Base-by-base conservation (phyloP, 2,888 invertebrate genomes). In the Microctonus brassicae region DNA sequence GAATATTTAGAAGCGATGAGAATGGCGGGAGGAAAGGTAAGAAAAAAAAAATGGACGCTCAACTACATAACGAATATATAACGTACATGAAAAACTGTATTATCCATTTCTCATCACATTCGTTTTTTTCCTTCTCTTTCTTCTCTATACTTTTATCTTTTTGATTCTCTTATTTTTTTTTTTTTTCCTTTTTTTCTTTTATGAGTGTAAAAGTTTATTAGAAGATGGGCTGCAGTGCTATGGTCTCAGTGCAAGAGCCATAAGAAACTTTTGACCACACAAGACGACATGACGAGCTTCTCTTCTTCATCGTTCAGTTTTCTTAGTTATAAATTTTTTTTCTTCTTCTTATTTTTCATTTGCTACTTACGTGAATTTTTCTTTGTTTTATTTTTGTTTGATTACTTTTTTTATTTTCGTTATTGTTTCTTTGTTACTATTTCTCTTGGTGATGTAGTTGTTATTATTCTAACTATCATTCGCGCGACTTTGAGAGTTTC, bases 171-270 rank as follows among this genome's bases (percentile, higher is more conserved):
- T 57, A 57, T 24, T 26, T 29, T 57, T 24, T n/a, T 17, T 34
- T 20, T 58, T n/a, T 24, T 65, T 65, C 34, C 4, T 20, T 17
- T 20, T 63, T 34, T 29, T 47, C 17, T 55, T 36, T 55, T 53
- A 72, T 77, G 75, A 70, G 73, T 67, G 63, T 47, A 52, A 57
- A 78, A 80, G 74, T 80, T 79, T 80, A 78, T 79, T 75, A 75
- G 73, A 75, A 76, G 77, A 77, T 75, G 73, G 70, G 65, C 72
- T 77, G 33, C 22, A 71, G 68, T 57, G 67, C 65, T 64, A 66
- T 70, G 70, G 39, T 67, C 57, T 68, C 73, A 73, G 62, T 74
- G 69, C 75, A 73, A 73, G 53, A 67, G 72, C 66, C 57, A 26
- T 39, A 66, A 33, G 34, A 55, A 66, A 66, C 33, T 55, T 66